Evolutionary conservation across 2,888 invertebrate species (phyloP).

Genomic region (Hecatera dysodea): DNA sequence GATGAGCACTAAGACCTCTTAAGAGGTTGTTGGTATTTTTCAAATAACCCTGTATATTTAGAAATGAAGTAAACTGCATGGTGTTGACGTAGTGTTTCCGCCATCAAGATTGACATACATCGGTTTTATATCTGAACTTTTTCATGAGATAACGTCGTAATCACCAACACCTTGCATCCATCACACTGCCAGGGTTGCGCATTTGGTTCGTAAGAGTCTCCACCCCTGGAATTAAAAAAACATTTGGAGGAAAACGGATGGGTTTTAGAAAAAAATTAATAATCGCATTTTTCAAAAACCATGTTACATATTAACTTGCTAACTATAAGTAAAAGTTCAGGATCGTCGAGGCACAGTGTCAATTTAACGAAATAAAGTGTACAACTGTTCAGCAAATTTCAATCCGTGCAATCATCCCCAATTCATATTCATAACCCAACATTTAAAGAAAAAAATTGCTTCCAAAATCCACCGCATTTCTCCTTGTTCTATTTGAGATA

Average conservation of each 20-base stretch:
- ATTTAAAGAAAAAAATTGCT: conserved; percentile 27
- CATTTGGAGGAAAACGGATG: too few species aligned
- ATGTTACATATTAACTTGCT: background rate
- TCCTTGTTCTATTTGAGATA: conserved; percentile 83
- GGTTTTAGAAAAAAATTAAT: background rate
- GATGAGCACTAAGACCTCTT: too few species aligned
- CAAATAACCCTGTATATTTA: too few species aligned
- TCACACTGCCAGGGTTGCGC: too few species aligned
- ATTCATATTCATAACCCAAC: conserved; percentile 34
- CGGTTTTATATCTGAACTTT: background rate
- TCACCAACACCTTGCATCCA: too few species aligned
- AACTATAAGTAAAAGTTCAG: background rate
- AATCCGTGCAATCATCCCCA: conserved; percentile 16
- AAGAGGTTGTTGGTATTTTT: too few species aligned
- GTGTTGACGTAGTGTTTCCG: too few species aligned
- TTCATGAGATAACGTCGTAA: too few species aligned
- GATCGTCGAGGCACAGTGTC: background rate
- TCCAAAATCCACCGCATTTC: conserved; percentile 69
- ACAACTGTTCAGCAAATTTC: conserved; percentile 10
- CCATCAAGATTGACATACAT: background rate
- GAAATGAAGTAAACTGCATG: background rate
- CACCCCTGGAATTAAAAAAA: too few species aligned
- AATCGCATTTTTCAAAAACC: background rate
- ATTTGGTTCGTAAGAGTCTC: too few species aligned
- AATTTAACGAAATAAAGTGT: background rate